These are phyloP conservation scores for Trididemnum nubilum DNA, from an alignment of 23 tunicate species.

Conservation along the genomic window DNA sequence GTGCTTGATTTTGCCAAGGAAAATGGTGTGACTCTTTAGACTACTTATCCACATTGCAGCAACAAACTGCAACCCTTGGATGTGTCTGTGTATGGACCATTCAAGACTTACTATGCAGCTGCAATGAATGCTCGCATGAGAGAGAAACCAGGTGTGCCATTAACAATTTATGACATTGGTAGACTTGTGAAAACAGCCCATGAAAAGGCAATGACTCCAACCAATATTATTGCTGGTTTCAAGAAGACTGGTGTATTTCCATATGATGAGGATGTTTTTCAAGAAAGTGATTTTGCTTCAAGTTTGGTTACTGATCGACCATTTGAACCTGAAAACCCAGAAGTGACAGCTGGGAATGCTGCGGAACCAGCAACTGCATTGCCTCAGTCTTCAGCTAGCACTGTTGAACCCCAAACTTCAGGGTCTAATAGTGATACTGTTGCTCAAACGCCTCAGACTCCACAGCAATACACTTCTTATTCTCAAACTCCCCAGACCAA, in stretches of 20 bases:
- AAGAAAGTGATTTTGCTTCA: neutral
- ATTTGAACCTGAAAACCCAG: neutral
- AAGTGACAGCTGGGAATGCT: neutral
- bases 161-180: slow-evolving; percentile 28
- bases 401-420: too few relatives aligned
- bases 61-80: slow-evolving; percentile 43
- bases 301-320: neutral
- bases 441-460: too few relatives aligned
- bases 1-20: slow-evolving; percentile 23
- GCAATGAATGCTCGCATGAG: neutral
- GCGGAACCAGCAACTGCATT: neutral
- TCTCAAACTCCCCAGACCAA: too few relatives aligned
- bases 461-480: too few relatives aligned
- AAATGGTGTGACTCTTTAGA: slow-evolving; percentile 17
- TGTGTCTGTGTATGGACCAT: slow-evolving; percentile 38
- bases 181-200: slow-evolving; percentile 10
- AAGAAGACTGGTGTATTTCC: neutral
- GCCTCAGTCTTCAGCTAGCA: too few relatives aligned
- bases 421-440: too few relatives aligned
- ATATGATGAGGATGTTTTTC: neutral
- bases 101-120: slow-evolving; percentile 18
- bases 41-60: slow-evolving; percentile 35
- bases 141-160: neutral
- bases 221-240: slow-evolving; percentile 26
- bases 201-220: slow-evolving; percentile 6